Conservation (phyloP, 2,888 invertebrate species). For the Sarcophaga variegata region DNA sequence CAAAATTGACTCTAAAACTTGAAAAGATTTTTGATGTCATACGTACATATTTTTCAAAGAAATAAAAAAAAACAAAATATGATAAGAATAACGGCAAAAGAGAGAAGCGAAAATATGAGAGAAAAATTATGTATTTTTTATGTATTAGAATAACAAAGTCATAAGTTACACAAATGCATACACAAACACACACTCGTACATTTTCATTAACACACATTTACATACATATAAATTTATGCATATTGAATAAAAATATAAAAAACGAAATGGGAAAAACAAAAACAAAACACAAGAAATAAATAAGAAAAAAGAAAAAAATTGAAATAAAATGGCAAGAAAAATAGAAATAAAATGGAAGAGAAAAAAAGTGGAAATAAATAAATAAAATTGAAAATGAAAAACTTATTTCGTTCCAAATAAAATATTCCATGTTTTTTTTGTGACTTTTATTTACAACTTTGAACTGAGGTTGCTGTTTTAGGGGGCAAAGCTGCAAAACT, state of each 20-base stretch:
- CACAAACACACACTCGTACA: background rate
- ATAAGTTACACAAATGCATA: slow-evolving; percentile 11
- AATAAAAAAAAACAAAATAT: too few species aligned
- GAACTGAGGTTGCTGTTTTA: too few species aligned
- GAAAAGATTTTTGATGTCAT: slow-evolving; percentile 15
- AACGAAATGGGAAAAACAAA: slow-evolving; percentile 28
- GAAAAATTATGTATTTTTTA: slow-evolving; percentile 27
- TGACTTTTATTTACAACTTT: slow-evolving; percentile 5
- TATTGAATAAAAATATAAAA: slow-evolving; percentile 31
- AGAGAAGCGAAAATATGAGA: slow-evolving; percentile 5
- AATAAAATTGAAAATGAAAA: slow-evolving; percentile 20
- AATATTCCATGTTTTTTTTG: background rate
- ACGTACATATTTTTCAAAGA: too few species aligned
- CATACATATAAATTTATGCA: slow-evolving; percentile 27
- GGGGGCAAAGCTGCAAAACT: background rate
- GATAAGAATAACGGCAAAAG: background rate
- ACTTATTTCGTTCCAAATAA: slow-evolving; percentile 45
- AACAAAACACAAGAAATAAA: slow-evolving; percentile 11
- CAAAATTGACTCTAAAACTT: slow-evolving; percentile 23
- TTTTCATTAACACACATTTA: background rate
- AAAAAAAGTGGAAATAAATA: background rate
- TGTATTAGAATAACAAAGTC: slow-evolving; percentile 37
- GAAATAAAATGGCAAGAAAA: too few species aligned
- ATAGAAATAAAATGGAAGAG: too few species aligned
- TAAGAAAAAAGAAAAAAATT: background rate